A percentile compares a stretch with the other conserved stretches of the same genome.
Evolutionary conservation across 2,888 invertebrate species (phyloP).

Genomic region (Tholera decimalis): DNA sequence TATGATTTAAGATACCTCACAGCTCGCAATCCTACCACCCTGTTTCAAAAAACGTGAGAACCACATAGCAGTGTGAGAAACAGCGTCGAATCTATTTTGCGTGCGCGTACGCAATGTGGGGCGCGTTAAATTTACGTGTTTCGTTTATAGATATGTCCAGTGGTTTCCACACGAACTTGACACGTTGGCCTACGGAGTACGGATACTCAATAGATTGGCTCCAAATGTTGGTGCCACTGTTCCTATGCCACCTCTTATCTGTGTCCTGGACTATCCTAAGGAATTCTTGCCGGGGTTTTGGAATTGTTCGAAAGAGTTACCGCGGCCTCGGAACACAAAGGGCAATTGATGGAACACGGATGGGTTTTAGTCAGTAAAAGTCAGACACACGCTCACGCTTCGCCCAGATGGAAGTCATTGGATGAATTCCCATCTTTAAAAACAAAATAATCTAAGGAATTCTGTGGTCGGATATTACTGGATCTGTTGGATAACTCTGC

Average conservation of each 20-base stretch:
- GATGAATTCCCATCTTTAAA: too few species aligned
- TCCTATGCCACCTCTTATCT: conserved; percentile 6
- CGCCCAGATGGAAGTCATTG: too few species aligned
- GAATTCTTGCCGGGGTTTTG: too few species aligned
- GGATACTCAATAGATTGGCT: conserved; percentile 27
- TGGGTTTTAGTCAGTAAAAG: too few species aligned
- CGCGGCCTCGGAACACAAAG: too few species aligned
- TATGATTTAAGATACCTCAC: background rate
- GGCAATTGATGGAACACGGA: too few species aligned
- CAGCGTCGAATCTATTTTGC: conserved; percentile 64
- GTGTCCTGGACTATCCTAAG: background rate
- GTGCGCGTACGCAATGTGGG: conserved; percentile 54
- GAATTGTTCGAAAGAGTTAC: too few species aligned
- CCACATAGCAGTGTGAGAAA: conserved; percentile 39
- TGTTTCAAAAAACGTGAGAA: conserved; percentile 39
- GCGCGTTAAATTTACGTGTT: conserved; percentile 62
- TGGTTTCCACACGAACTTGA: conserved; percentile 73
- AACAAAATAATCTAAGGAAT: too few species aligned
- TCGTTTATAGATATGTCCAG: conserved; percentile 71
- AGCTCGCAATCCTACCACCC: background rate
- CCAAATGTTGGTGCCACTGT: background rate
- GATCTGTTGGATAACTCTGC: background rate
- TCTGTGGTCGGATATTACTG: conserved; percentile 6
- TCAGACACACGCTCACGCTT: too few species aligned
- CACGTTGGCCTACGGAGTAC: conserved; percentile 65